Evolutionary conservation across 2,113 vertebrate genomes (phyloP).

Genomic region (Macquaria australasica): DNA sequence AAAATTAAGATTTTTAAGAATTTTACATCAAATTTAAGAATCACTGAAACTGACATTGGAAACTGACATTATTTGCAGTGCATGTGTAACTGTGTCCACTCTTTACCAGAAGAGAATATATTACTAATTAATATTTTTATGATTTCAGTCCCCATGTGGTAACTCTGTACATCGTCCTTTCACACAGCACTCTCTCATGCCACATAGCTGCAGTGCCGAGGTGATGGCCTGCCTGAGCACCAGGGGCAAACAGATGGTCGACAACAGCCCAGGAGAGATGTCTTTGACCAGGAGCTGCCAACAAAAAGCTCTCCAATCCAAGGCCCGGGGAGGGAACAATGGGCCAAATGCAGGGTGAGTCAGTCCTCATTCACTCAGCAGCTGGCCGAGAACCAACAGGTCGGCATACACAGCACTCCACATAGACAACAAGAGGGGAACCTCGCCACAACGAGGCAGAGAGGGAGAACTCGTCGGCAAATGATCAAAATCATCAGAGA

Average conservation of each 20-base stretch:
- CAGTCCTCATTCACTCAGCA: constrained; percentile 70
- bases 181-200: neutral
- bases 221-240: constrained; percentile 47
- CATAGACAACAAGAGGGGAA: constrained; percentile 22
- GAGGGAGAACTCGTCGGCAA: constrained; percentile 20
- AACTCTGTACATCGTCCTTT: constrained; percentile 2
- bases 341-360: constrained; percentile 66
- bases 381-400: constrained; percentile 72
- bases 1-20: no score
- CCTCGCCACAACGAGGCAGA: neutral
- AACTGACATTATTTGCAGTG: neutral
- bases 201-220: constrained; percentile 44
- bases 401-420: constrained; percentile 43
- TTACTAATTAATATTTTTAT: neutral
- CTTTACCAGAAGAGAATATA: no score
- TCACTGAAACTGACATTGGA: no score
- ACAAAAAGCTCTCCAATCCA: constrained; percentile 73
- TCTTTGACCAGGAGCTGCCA: constrained; percentile 73
- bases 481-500: constrained; percentile 41
- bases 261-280: constrained; percentile 62
- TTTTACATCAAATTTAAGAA: no score
- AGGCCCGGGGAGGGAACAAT: constrained; percentile 65
- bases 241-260: constrained; percentile 73
- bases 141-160: neutral
- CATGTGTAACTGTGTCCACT: no score